Conservation (phyloP, 1,140 invertebrate species). For the Orchesella cincta region DNA sequence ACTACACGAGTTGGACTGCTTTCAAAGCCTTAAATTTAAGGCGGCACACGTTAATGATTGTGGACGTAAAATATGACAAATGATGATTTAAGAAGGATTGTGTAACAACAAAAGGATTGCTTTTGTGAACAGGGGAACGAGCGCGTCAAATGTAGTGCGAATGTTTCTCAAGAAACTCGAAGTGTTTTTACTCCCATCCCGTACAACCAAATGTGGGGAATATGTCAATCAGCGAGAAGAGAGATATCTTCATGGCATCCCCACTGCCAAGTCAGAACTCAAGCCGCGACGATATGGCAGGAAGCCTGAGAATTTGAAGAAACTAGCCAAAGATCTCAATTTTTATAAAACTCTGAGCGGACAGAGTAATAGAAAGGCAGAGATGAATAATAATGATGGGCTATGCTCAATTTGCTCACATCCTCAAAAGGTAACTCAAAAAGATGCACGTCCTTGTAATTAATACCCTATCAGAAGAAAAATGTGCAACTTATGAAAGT, state of each 20-base stretch:
- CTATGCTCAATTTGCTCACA: background rate
- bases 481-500: too few species aligned
- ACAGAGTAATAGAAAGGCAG: background rate
- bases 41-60: too few species aligned
- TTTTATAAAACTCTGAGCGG: background rate
- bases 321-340: slow-evolving; percentile 15
- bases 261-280: background rate
- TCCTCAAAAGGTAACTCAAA: background rate
- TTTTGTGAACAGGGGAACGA: slow-evolving; percentile 1
- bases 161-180: slow-evolving; percentile 17
- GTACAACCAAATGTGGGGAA: background rate
- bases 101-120: too few species aligned
- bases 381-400: background rate
- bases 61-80: too few species aligned
- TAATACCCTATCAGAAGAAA: background rate
- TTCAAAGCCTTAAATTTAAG: too few species aligned
- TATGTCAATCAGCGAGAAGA: slow-evolving; percentile 2
- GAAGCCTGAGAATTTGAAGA: background rate
- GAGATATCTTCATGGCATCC: background rate
- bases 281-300: background rate
- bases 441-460: background rate
- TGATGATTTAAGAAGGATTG: too few species aligned
- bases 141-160: slow-evolving; percentile 4
- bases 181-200: background rate
- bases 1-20: too few species aligned